Percentiles rank a stretch among this genome's conserved stretches.
Evolutionary conservation across 2,113 vertebrate genomes (phyloP).

Genomic region (Syrmaticus mikado): DNA sequence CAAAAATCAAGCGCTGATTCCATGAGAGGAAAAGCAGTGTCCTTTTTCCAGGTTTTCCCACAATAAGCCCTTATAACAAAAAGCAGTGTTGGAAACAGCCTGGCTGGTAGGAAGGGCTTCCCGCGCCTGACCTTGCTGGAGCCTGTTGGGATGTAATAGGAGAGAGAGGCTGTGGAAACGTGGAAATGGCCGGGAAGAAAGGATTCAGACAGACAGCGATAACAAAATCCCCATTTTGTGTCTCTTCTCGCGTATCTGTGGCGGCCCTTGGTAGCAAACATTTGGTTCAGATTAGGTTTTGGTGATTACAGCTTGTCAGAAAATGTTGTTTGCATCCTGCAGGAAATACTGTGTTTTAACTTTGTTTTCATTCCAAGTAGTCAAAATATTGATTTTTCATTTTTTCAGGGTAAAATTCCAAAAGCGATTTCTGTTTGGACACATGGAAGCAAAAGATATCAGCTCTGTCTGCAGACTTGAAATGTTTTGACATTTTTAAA

Average conservation of each 20-base stretch:
- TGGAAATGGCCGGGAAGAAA: neutral
- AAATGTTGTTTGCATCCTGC: constrained; percentile 22
- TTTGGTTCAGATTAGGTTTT: constrained; percentile 18
- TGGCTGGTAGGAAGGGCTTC: neutral
- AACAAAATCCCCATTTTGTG: neutral
- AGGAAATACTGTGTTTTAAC: constrained; percentile 17
- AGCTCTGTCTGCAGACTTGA: constrained; percentile 22
- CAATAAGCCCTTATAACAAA: rapidly evolving
- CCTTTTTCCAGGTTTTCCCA: neutral
- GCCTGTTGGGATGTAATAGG: neutral
- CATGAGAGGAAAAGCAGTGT: rapidly evolving
- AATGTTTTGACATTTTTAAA: constrained; percentile 71
- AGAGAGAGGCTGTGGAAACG: neutral
- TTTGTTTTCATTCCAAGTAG: constrained; percentile 28
- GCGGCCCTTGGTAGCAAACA: neutral
- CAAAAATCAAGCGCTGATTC: neutral
- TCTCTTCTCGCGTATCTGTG: neutral
- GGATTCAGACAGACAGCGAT: neutral
- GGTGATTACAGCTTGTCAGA: constrained; percentile 41
- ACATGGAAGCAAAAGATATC: constrained; percentile 33
- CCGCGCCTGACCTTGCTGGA: neutral
- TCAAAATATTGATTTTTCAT: constrained; percentile 47
- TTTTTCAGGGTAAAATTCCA: neutral
- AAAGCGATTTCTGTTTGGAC: constrained; percentile 45
- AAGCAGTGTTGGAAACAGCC: neutral